These are phyloP conservation scores for Acrocephalus arundinaceus DNA, from an alignment of 2,113 vertebrate species.

Conservation along the genomic window DNA sequence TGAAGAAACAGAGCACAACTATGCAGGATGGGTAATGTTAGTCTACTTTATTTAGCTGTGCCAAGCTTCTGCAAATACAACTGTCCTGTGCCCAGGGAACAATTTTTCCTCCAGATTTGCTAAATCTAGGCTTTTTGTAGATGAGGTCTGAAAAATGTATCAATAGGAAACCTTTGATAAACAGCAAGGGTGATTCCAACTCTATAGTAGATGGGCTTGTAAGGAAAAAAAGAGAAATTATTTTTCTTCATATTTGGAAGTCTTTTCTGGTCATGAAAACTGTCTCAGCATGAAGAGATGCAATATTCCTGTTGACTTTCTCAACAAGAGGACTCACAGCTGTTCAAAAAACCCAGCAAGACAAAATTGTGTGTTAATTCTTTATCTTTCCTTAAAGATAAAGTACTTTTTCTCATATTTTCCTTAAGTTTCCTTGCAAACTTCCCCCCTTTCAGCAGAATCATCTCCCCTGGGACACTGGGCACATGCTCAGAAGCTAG, in stretches of 20 bases:
- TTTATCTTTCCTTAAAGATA: not conserved
- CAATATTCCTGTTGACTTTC: not conserved
- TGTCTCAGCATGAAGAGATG: not conserved
- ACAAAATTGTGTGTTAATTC: not conserved
- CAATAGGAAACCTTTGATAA: not conserved
- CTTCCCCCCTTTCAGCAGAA: not conserved
- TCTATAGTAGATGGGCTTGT: not conserved
- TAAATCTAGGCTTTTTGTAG: not conserved
- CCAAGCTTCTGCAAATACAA: not conserved
- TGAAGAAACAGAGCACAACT: not conserved
- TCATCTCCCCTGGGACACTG: not conserved
- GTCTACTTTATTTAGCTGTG: not conserved
- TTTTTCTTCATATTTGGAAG: not conserved
- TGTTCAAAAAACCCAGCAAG: not conserved
- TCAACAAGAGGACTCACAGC: not conserved
- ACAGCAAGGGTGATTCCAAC: not conserved
- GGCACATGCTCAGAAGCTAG: not conserved
- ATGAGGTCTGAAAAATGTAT: not conserved
- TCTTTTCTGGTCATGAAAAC: not conserved
- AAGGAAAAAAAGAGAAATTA: not conserved
- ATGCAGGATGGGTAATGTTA: not conserved
- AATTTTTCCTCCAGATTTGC: not conserved
- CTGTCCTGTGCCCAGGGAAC: not conserved
- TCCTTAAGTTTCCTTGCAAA: not conserved
- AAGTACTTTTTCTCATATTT: too few relatives aligned